phyloP scores from a whole-genome alignment of 1,140 invertebrate genomes.

The Charaxes varanes region DNA sequence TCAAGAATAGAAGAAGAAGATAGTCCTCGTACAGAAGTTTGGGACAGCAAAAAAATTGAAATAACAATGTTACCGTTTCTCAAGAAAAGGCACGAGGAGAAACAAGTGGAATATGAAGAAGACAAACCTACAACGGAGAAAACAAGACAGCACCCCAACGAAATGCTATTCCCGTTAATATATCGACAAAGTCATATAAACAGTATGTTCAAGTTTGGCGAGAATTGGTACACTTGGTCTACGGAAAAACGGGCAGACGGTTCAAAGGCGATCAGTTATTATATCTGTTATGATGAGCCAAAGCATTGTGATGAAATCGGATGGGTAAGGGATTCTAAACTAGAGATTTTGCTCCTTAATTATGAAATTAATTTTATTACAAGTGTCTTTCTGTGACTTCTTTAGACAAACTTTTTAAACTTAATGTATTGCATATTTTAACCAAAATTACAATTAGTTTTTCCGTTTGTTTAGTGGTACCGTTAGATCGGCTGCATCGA shows the following conservation, averaged over 20 bases:
- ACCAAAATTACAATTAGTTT: too few relatives aligned
- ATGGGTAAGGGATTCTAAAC: slow-evolving; percentile 37
- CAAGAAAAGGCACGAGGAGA: slow-evolving; percentile 32
- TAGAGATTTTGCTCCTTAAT: too few relatives aligned
- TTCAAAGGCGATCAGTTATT: slow-evolving; percentile 51
- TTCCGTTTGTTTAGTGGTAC: too few relatives aligned
- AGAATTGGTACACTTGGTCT: slow-evolving; percentile 64
- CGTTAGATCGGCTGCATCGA: too few relatives aligned
- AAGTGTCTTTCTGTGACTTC: too few relatives aligned
- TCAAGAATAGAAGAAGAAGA: slow-evolving; percentile 51
- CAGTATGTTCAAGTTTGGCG: slow-evolving; percentile 63
- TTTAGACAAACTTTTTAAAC: too few relatives aligned
- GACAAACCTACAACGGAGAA: slow-evolving; percentile 43
- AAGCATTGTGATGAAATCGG: slow-evolving; percentile 59
- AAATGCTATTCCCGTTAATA: slow-evolving; percentile 57
- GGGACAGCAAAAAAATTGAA: slow-evolving; percentile 30
- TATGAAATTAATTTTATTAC: too few relatives aligned
- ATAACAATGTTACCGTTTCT: slow-evolving; percentile 42
- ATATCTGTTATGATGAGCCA: slow-evolving; percentile 59
- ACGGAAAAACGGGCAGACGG: slow-evolving; percentile 51
- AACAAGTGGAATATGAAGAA: slow-evolving; percentile 36
- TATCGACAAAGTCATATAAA: slow-evolving; percentile 55
- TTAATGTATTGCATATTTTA: too few relatives aligned
- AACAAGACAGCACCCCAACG: slow-evolving; percentile 43
- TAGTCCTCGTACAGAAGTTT: slow-evolving; percentile 35